Percentiles rank a stretch among this genome's conserved stretches.
phyloP scores from a whole-genome alignment of 92 coral and sea anemone species.

The Epizoanthus scotinus region DNA sequence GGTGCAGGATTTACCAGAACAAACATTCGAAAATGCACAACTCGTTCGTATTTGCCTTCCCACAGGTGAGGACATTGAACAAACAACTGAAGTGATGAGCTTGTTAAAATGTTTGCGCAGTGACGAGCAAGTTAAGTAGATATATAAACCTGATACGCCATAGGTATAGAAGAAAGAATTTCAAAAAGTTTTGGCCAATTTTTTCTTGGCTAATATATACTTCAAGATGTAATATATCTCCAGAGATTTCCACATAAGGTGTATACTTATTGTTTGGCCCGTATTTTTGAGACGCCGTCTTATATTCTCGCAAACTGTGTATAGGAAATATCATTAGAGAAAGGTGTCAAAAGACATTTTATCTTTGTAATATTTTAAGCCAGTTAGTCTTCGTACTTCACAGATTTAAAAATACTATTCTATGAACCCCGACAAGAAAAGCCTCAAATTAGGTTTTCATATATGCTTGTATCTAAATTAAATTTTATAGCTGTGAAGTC shows the following conservation, averaged over 20 bases:
- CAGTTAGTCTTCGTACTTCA: background rate
- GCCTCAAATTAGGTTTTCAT: background rate
- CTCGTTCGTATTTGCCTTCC: slow-evolving; percentile 22
- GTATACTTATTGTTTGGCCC: background rate
- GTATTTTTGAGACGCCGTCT: background rate
- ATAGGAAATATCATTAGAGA: background rate
- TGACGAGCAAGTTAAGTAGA: slow-evolving; percentile 4
- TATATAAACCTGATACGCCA: slow-evolving; percentile 5
- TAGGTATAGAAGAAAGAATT: background rate
- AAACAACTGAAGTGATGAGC: slow-evolving; percentile 17
- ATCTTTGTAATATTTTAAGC: slow-evolving; percentile 21
- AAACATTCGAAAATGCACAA: slow-evolving; percentile 18
- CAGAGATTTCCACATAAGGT: background rate
- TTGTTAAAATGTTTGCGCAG: slow-evolving; percentile 12
- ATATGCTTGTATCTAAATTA: background rate
- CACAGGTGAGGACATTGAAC: slow-evolving; percentile 18
- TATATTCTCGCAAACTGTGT: background rate
- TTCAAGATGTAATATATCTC: background rate
- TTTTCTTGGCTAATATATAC: background rate
- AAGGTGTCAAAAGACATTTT: slow-evolving; percentile 17
- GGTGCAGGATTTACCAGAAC: background rate
- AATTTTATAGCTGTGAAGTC: background rate
- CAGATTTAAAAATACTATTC: slow-evolving; percentile 12
- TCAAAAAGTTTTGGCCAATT: background rate
- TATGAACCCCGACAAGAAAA: slow-evolving; percentile 19